phyloP scores from a whole-genome alignment of 1,140 invertebrate species.

The Drosophila kikkawai region DNA sequence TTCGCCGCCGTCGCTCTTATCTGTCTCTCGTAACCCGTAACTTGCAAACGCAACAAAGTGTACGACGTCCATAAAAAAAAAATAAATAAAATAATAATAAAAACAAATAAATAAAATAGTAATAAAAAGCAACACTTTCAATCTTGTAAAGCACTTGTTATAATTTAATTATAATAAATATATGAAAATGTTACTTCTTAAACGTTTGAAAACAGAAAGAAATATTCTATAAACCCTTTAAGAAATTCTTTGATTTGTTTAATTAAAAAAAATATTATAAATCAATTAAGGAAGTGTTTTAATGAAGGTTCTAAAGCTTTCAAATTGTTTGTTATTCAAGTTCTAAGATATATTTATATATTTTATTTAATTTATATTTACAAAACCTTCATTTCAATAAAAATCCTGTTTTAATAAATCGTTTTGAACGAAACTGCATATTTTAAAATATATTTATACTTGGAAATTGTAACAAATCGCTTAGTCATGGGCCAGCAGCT shows the following conservation, averaged over 20 bases:
- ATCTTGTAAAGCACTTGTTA: conserved; percentile 16
- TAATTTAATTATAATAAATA: conserved; percentile 4
- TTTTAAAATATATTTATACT: not conserved
- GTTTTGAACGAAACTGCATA: not conserved
- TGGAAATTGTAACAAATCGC: not conserved
- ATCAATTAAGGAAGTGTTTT: not conserved
- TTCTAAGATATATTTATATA: no score
- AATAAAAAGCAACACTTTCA: conserved; percentile 9
- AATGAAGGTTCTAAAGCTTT: not conserved
- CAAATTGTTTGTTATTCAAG: not conserved
- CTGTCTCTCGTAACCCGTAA: conserved; percentile 1
- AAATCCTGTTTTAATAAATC: not conserved
- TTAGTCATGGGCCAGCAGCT: conserved; percentile 12
- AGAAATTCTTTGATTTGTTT: not conserved
- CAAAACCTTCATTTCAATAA: not conserved
- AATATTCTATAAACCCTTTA: not conserved
- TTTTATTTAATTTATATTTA: not conserved
- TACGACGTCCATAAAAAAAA: conserved; percentile 1
- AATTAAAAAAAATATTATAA: not conserved
- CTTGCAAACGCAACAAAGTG: conserved; percentile 31
- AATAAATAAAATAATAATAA: not conserved
- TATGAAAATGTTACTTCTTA: not conserved
- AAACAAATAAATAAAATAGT: conserved; percentile 1
- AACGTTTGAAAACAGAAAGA: not conserved
- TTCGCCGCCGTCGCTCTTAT: conserved; percentile 15